A percentile compares a stretch with the other conserved stretches of the same genome.
Conservation (phyloP, 2,888 invertebrate genomes). For the Hemicrepidius hirtus region DNA sequence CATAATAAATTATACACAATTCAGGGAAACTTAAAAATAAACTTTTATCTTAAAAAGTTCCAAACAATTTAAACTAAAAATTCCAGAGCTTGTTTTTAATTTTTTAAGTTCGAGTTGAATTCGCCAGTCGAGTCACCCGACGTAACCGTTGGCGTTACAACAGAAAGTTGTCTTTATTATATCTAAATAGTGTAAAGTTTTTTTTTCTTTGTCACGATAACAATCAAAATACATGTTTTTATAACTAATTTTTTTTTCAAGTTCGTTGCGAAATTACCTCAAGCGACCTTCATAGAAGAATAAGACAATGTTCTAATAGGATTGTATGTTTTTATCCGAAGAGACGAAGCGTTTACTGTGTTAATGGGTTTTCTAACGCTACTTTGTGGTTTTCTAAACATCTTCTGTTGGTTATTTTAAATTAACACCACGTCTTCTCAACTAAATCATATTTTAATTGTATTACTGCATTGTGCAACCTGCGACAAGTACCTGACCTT, state of each 20-base stretch:
- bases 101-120: too few species aligned
- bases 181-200: too few species aligned
- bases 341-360: slow-evolving; percentile 7
- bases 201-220: not conserved
- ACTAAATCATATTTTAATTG: slow-evolving; percentile 18
- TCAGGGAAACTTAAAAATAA: too few species aligned
- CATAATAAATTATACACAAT: too few species aligned
- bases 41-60: too few species aligned
- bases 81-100: too few species aligned
- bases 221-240: slow-evolving; percentile 2
- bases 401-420: not conserved
- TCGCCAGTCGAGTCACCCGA: too few species aligned
- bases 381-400: slow-evolving; percentile 1
- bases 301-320: slow-evolving; percentile 17
- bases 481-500: slow-evolving; percentile 23
- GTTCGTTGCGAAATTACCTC: slow-evolving; percentile 1
- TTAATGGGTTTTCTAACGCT: slow-evolving; percentile 19
- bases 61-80: too few species aligned
- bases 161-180: too few species aligned
- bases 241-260: slow-evolving; percentile 4
- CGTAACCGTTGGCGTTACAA: too few species aligned
- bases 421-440: not conserved
- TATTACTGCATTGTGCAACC: slow-evolving; percentile 16
- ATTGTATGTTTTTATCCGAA: not conserved
- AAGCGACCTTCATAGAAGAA: not conserved